phyloP scores from a whole-genome alignment of 2,888 invertebrate genomes.

The Branchipolynoe longqiensis region DNA sequence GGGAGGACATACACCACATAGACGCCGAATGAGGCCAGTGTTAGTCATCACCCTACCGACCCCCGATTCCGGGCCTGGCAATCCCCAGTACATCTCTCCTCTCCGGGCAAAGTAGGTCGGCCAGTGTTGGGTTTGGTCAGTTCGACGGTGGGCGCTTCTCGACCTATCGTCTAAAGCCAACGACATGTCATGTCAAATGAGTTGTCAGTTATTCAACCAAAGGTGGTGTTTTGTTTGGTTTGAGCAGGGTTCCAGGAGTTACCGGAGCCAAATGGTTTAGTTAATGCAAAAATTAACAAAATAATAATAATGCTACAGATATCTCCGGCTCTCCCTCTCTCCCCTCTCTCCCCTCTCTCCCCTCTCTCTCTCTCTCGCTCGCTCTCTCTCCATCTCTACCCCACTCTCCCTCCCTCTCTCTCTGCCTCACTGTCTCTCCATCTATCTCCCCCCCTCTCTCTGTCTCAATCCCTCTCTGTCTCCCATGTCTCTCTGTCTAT shows the following conservation, averaged over 20 bases:
- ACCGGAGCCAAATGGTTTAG: too few species aligned
- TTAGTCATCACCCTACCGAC: constrained; percentile 16
- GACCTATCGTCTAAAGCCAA: too few species aligned
- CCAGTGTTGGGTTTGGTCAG: not conserved
- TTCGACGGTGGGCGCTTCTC: too few species aligned
- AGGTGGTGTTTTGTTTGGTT: too few species aligned
- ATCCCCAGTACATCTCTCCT: not conserved
- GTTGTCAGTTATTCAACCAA: too few species aligned
- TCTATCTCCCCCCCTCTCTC: not conserved
- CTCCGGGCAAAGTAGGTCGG: not conserved
- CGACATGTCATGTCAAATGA: too few species aligned
- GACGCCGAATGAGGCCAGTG: constrained; percentile 14
- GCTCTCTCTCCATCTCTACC: not conserved
- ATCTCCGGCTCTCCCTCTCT: not conserved
- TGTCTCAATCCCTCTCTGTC: too few species aligned
- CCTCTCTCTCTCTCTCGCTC: not conserved
- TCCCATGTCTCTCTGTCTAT: too few species aligned
- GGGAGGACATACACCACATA: not conserved
- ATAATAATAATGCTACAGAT: too few species aligned
- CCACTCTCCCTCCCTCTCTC: not conserved
- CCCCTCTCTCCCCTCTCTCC: not conserved
- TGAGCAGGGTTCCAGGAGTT: too few species aligned
- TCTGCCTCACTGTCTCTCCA: not conserved
- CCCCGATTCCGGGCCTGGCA: too few species aligned
- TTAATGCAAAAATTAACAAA: too few species aligned